Evolutionary conservation across 2,113 vertebrate genomes (phyloP).

Genomic region (Anolis sagrei): DNA sequence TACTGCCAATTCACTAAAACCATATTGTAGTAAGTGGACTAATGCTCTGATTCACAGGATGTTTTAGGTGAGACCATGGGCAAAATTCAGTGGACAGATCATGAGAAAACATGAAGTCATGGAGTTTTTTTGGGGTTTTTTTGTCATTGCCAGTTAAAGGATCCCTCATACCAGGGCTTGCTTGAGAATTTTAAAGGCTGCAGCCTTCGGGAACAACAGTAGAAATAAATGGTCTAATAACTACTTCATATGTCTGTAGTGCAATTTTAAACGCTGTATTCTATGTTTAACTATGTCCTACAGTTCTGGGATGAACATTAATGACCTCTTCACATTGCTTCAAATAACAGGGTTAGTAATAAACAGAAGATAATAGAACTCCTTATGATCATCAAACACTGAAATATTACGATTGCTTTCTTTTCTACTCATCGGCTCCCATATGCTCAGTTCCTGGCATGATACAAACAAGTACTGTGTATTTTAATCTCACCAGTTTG

Average conservation of each 20-base stretch:
- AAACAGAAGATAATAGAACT: conserved; percentile 49
- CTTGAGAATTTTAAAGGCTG: too few relatives aligned
- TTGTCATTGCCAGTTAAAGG: too few relatives aligned
- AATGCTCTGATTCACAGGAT: too few relatives aligned
- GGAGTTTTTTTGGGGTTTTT: too few relatives aligned
- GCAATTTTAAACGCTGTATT: neutral
- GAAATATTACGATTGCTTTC: conserved; percentile 47
- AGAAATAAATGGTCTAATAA: too few relatives aligned
- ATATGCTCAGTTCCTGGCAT: conserved; percentile 45
- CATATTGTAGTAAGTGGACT: neutral
- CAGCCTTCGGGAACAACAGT: too few relatives aligned
- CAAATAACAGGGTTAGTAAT: conserved; percentile 34
- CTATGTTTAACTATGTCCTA: neutral
- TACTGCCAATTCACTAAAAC: neutral
- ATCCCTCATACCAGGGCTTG: too few relatives aligned
- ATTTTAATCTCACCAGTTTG: conserved; percentile 76
- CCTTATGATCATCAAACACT: conserved; percentile 42
- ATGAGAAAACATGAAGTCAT: too few relatives aligned
- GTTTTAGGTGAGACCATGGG: too few relatives aligned
- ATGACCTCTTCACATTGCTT: conserved; percentile 28
- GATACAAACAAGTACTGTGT: conserved; percentile 69
- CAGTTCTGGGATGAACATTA: conserved; percentile 22
- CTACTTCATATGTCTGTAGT: too few relatives aligned
- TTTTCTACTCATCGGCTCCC: neutral
- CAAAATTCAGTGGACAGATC: too few relatives aligned